Evolutionary conservation across 2,888 invertebrate species (phyloP).

Genomic region (Drosophila cracens): DNA sequence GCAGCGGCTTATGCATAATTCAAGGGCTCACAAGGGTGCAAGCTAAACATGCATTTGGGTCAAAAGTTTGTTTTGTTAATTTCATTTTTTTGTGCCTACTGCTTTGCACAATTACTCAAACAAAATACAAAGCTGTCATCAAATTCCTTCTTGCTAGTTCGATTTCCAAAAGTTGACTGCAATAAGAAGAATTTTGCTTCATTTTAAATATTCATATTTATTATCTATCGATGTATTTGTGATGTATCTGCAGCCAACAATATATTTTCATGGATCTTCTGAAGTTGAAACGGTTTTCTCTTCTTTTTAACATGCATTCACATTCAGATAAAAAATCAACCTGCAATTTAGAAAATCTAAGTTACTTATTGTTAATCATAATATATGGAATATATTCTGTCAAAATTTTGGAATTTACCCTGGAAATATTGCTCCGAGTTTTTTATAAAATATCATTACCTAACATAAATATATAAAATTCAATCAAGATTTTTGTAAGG

Average conservation of each 20-base stretch:
- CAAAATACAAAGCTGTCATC: neutral
- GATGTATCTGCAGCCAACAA: neutral
- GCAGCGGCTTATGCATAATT: constrained; percentile 52
- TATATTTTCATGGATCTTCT: neutral
- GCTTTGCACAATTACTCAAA: neutral
- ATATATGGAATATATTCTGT: neutral
- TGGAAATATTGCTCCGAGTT: rapidly evolving
- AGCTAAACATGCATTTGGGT: constrained; percentile 55
- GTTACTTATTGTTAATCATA: neutral
- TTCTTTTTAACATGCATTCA: neutral
- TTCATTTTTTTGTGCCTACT: constrained; percentile 1
- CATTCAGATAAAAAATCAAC: neutral
- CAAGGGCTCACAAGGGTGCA: constrained; percentile 27
- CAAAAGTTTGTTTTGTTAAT: constrained; percentile 34
- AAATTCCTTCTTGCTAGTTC: neutral
- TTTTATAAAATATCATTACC: neutral
- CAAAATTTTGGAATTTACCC: neutral
- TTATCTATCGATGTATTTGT: neutral
- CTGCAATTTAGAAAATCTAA: neutral
- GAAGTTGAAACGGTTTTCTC: neutral
- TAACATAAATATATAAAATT: neutral
- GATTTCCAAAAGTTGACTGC: neutral
- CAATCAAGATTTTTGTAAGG: neutral
- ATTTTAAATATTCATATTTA: neutral
- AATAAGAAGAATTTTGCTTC: no score